A percentile compares a stretch with the other conserved stretches of the same genome.
phyloP scores from a whole-genome alignment of 2,797 vertebrate species.

The Sandelia bainsii region DNA sequence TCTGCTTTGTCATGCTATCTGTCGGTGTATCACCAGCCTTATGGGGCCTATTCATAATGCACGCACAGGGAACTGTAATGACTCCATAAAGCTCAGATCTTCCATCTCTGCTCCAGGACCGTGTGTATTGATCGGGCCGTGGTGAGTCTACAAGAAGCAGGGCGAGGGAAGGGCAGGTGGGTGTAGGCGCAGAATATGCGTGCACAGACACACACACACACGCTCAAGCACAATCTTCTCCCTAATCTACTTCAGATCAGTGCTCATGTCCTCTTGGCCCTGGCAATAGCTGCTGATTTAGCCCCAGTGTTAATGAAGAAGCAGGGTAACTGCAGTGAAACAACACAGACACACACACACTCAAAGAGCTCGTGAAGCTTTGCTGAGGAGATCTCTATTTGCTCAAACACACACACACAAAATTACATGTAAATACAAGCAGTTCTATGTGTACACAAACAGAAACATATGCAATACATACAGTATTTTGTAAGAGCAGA shows the following conservation, averaged over 20 bases:
- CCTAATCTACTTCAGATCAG: slow-evolving; percentile 78
- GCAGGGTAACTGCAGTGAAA: slow-evolving; percentile 56
- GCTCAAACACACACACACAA: slow-evolving; percentile 12
- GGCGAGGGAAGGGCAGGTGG: slow-evolving; percentile 53
- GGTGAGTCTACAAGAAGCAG: slow-evolving; percentile 47
- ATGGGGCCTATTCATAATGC: slow-evolving; percentile 77
- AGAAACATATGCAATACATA: background rate
- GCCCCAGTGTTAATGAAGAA: slow-evolving; percentile 73
- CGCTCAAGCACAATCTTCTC: slow-evolving; percentile 24
- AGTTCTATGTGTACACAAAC: background rate
- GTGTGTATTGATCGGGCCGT: slow-evolving; percentile 72
- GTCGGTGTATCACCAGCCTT: slow-evolving; percentile 63
- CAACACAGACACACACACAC: slow-evolving; percentile 15
- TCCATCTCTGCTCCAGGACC: slow-evolving; percentile 67
- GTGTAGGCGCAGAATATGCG: slow-evolving; percentile 13
- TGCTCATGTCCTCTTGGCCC: slow-evolving; percentile 66
- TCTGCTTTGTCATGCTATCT: slow-evolving; percentile 64
- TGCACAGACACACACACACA: slow-evolving; percentile 16
- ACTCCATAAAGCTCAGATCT: slow-evolving; percentile 77
- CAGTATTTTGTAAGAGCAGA: background rate
- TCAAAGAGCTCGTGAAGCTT: slow-evolving; percentile 6
- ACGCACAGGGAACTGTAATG: slow-evolving; percentile 68
- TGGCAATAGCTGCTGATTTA: slow-evolving; percentile 74
- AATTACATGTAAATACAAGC: background rate
- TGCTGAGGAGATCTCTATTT: slow-evolving; percentile 8